Conservation (phyloP, 1,140 invertebrate genomes). For the Bathynomus jamesi region DNA sequence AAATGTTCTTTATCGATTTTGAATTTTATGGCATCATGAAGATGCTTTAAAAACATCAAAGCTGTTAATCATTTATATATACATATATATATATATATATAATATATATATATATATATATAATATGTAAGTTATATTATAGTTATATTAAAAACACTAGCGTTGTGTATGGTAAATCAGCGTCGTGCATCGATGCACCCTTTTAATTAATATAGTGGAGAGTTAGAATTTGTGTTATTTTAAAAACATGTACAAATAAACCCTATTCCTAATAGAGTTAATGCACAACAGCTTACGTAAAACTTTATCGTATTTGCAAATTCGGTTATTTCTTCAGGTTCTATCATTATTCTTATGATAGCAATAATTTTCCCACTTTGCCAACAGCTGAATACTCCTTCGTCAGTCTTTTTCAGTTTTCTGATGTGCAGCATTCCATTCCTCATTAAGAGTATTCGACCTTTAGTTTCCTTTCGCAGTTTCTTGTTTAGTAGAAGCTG, state of each 20-base stretch:
- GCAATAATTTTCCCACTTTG: background rate
- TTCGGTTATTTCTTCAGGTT: background rate
- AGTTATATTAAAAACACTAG: too few relatives aligned
- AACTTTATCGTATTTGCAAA: background rate
- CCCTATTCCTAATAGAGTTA: background rate
- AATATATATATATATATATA: too few relatives aligned
- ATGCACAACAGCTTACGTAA: background rate
- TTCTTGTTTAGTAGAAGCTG: background rate
- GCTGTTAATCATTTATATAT: too few relatives aligned
- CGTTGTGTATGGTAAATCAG: too few relatives aligned
- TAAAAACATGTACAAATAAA: background rate
- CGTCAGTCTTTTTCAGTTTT: background rate
- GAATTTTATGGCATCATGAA: too few relatives aligned
- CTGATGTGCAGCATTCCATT: background rate
- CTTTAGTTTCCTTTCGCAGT: background rate
- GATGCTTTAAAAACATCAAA: too few relatives aligned
- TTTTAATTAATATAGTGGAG: too few relatives aligned
- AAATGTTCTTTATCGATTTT: too few relatives aligned
- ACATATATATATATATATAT: too few relatives aligned
- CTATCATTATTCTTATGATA: background rate
- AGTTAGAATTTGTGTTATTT: too few relatives aligned
- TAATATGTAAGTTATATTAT: too few relatives aligned
- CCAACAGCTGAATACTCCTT: background rate
- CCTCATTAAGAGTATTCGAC: background rate
- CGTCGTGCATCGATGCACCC: too few relatives aligned